Conservation (phyloP, 1,140 invertebrate genomes). For the Proctacanthus coquilletti region DNA sequence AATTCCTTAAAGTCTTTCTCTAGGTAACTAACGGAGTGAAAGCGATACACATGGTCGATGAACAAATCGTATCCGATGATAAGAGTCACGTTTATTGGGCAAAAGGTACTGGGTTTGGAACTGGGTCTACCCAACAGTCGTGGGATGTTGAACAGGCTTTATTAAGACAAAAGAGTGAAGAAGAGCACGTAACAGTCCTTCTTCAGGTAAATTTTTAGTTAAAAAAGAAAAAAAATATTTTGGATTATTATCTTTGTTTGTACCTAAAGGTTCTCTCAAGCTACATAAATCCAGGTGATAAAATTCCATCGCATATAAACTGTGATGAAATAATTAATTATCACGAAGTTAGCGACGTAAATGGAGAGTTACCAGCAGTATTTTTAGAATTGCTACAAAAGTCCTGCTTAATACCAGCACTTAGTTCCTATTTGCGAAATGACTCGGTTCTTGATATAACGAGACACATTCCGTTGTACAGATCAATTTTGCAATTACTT, state of each 20-base stretch:
- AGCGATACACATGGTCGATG: too few relatives aligned
- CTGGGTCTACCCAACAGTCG: slow-evolving; percentile 83
- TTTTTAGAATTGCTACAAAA: slow-evolving; percentile 62
- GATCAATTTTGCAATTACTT: slow-evolving; percentile 64
- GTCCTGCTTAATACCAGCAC: slow-evolving; percentile 72
- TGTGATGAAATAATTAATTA: slow-evolving; percentile 25
- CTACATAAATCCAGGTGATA: slow-evolving; percentile 65
- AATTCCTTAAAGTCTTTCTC: slow-evolving; percentile 6
- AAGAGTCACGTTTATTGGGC: slow-evolving; percentile 87
- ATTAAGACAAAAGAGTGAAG: slow-evolving; percentile 73
- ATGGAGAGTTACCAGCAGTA: slow-evolving; percentile 41
- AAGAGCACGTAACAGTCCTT: slow-evolving; percentile 80
- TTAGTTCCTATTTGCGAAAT: slow-evolving; percentile 83
- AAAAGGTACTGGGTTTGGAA: slow-evolving; percentile 88
- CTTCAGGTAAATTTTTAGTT: slow-evolving; percentile 35
- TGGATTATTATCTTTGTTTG: background rate
- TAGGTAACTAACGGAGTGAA: slow-evolving; percentile 7
- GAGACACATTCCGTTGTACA: slow-evolving; percentile 80
- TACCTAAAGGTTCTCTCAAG: slow-evolving; percentile 59
- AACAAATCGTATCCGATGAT: slow-evolving; percentile 39
- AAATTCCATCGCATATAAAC: slow-evolving; percentile 36
- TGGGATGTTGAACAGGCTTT: slow-evolving; percentile 93
- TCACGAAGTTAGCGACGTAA: slow-evolving; percentile 25
- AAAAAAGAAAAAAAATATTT: background rate
- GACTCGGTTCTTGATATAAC: slow-evolving; percentile 94